Percentiles rank a stretch among this genome's conserved stretches.
These are phyloP conservation scores for Prunella strophiata DNA, from an alignment of 2,797 vertebrate genomes.

Conservation along the genomic window DNA sequence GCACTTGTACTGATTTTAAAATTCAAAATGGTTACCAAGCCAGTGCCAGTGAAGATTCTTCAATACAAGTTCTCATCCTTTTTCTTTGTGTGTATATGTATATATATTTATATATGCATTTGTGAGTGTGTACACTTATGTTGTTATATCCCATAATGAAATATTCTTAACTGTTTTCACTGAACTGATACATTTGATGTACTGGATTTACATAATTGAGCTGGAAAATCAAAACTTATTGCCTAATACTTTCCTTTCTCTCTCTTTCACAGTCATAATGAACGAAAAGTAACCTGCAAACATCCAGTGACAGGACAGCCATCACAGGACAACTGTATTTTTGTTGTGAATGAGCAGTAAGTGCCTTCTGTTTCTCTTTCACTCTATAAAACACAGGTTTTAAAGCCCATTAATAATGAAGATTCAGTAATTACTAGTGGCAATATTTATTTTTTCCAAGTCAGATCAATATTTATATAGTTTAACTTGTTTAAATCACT, in stretches of 20 bases:
- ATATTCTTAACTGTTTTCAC: neutral
- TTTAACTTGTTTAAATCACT: neutral
- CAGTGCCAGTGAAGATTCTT: neutral
- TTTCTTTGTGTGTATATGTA: neutral
- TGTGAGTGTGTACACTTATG: neutral
- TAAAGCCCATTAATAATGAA: neutral
- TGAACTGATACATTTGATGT: neutral
- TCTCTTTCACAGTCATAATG: conserved; percentile 88
- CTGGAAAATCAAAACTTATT: neutral
- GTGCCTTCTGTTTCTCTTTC: conserved; percentile 66
- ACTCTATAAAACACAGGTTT: neutral
- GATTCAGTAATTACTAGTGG: neutral
- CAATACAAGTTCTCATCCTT: neutral
- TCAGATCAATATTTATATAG: neutral
- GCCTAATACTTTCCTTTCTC: neutral
- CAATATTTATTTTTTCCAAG: neutral
- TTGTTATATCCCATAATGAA: neutral
- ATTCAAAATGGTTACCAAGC: neutral
- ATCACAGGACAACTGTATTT: conserved; percentile 98
- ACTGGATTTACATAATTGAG: neutral
- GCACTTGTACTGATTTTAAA: neutral
- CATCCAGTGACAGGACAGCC: conserved; percentile 92
- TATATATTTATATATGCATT: no score
- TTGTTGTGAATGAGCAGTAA: conserved; percentile 98
- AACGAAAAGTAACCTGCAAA: conserved; percentile 96